These are phyloP conservation scores for Drosophila orena DNA, from an alignment of 1,140 invertebrate species.

Conservation along the genomic window DNA sequence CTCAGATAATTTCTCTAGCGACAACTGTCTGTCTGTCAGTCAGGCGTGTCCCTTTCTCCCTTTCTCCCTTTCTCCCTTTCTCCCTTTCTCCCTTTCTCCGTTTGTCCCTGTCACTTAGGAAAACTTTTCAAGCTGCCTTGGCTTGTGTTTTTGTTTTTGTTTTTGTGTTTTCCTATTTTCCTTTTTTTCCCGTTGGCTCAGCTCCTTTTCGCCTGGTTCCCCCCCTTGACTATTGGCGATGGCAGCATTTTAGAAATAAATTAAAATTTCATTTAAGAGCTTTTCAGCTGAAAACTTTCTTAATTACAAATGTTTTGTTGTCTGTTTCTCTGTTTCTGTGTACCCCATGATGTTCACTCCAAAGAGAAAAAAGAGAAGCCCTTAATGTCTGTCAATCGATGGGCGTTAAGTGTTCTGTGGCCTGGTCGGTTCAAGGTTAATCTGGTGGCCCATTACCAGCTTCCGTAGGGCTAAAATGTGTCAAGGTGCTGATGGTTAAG, in stretches of 20 bases:
- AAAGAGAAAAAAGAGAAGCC: neutral
- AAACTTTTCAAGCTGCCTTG: constrained; percentile 55
- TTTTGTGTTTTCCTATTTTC: constrained; percentile 43
- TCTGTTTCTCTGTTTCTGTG: constrained; percentile 17
- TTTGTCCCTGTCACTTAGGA: constrained; percentile 57
- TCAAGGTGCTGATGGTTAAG: constrained; percentile 30
- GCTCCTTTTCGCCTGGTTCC: constrained; percentile 25
- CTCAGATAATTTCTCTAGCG: constrained; percentile 46
- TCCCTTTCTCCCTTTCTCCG: constrained; percentile 9
- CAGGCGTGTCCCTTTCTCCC: constrained; percentile 27
- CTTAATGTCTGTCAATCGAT: constrained; percentile 33
- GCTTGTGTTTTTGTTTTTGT: constrained; percentile 19
- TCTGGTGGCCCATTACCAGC: constrained; percentile 14
- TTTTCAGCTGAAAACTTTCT: constrained; percentile 75
- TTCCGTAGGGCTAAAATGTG: constrained; percentile 30
- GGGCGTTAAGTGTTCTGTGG: constrained; percentile 26
- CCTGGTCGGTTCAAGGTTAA: constrained; percentile 29
- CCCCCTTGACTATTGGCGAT: constrained; percentile 54
- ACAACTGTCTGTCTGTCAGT: constrained; percentile 39
- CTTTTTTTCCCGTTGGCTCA: constrained; percentile 19
- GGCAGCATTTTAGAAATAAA: constrained; percentile 80
- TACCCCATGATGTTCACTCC: neutral
- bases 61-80: constrained; percentile 20
- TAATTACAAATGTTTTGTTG: constrained; percentile 78
- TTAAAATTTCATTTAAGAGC: constrained; percentile 83